Evolutionary conservation across 2,797 vertebrate species (phyloP).

Genomic region (Denticeps clupeoides): DNA sequence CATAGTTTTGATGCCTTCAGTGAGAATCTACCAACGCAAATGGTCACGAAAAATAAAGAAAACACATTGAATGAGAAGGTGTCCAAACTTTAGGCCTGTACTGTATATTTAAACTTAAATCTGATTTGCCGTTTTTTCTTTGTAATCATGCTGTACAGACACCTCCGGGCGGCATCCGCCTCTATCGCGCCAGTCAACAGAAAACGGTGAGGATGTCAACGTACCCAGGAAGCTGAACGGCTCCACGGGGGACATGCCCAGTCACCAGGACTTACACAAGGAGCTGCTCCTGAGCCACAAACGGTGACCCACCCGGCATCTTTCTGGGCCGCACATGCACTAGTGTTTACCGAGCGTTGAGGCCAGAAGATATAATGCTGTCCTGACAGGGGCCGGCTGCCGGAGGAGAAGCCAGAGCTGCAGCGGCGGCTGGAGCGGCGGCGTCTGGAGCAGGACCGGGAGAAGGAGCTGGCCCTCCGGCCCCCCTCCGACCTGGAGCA

Average conservation of each 20-base stretch:
- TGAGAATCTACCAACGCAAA: no score
- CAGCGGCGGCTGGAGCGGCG: slow-evolving; percentile 58
- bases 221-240: slow-evolving; percentile 52
- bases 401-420: slow-evolving; percentile 61
- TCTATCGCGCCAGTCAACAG: slow-evolving; percentile 24
- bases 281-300: slow-evolving; percentile 68
- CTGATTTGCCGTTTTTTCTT: no score
- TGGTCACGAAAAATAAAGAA: no score
- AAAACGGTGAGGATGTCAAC: slow-evolving; percentile 34
- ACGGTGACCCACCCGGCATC: slow-evolving; percentile 37
- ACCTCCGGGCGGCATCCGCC: slow-evolving; percentile 19
- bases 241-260: slow-evolving; percentile 42
- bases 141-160: no score
- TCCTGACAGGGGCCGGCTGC: slow-evolving; percentile 49
- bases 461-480: slow-evolving; percentile 50
- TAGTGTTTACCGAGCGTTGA: not conserved
- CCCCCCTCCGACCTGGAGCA: slow-evolving; percentile 59
- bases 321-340: not conserved
- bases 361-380: not conserved
- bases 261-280: slow-evolving; percentile 54
- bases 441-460: slow-evolving; percentile 50
- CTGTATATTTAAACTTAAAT: no score
- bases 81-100: no score
- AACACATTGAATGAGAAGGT: no score
- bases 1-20: no score